A percentile compares a stretch with the other conserved stretches of the same genome.
These are phyloP conservation scores for Hirtodrosophila confusa DNA, from an alignment of 2,888 invertebrate species.

Conservation along the genomic window DNA sequence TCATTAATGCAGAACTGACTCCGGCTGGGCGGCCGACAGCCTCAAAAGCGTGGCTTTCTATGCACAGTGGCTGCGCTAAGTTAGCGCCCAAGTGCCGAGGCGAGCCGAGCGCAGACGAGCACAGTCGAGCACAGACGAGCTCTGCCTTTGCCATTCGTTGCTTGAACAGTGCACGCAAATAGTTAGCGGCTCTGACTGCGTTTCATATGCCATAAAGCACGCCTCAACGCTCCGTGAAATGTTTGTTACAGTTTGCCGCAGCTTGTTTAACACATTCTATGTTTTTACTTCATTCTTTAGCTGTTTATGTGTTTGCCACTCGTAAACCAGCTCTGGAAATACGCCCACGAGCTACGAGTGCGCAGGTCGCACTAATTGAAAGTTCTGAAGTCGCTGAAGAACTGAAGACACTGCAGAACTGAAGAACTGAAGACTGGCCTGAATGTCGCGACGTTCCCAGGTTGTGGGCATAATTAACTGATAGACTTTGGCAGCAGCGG, in stretches of 20 bases:
- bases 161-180: conserved; percentile 16
- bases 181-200: conserved; percentile 2
- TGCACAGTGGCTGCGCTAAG: conserved; percentile 66
- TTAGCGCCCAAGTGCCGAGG: conserved; percentile 40
- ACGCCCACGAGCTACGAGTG: conserved; percentile 36
- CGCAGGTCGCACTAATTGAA: conserved; percentile 32
- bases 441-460: conserved; percentile 48
- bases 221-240: conserved; percentile 43
- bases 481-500: conserved; percentile 18
- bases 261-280: conserved; percentile 35
- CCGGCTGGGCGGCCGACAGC: conserved; percentile 53
- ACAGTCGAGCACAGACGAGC: too few species aligned
- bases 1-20: conserved; percentile 84
- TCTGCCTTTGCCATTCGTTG: conserved; percentile 11
- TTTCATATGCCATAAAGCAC: conserved; percentile 22
- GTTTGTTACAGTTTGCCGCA: conserved; percentile 8
- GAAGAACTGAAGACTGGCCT: conserved; percentile 7
- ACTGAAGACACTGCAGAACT: neutral
- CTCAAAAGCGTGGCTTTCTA: conserved; percentile 74
- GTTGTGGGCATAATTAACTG: conserved; percentile 67
- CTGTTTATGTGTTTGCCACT: conserved; percentile 15
- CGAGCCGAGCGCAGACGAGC: conserved; percentile 6
- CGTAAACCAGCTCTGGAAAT: conserved; percentile 6
- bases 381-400: conserved; percentile 40
- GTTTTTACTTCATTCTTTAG: conserved; percentile 9